A percentile compares a stretch with the other conserved stretches of the same genome.
Conservation (phyloP, 2,797 vertebrate species). For the Sebastes taczanowskii region DNA sequence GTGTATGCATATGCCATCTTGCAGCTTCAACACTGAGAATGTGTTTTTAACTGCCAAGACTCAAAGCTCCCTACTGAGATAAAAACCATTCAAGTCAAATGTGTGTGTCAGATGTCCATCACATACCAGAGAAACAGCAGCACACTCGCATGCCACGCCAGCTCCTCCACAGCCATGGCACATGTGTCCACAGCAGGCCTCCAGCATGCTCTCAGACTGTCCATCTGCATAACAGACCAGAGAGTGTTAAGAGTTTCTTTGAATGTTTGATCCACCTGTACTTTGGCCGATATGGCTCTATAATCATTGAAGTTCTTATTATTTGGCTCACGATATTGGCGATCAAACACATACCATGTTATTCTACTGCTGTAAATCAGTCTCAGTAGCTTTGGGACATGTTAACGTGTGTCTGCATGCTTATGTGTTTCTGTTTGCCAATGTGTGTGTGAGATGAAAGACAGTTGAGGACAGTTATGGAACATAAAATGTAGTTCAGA, state of each 20-base stretch:
- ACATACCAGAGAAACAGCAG: slow-evolving; percentile 6
- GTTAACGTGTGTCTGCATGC: neutral
- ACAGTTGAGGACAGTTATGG: slow-evolving; percentile 47
- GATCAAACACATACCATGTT: neutral
- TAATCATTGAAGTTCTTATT: neutral
- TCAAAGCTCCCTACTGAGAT: neutral
- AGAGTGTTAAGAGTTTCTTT: neutral
- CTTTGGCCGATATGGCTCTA: neutral
- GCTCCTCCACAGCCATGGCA: neutral
- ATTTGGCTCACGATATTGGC: neutral
- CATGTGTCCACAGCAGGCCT: slow-evolving; percentile 8
- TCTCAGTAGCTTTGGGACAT: neutral
- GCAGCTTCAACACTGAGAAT: neutral
- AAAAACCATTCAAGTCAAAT: slow-evolving; percentile 10
- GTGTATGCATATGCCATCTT: neutral
- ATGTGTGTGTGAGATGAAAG: slow-evolving; percentile 48
- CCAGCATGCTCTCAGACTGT: neutral
- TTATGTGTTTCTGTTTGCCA: neutral
- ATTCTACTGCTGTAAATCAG: neutral
- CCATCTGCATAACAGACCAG: slow-evolving; percentile 3
- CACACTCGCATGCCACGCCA: neutral
- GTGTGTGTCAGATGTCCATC: slow-evolving; percentile 9
- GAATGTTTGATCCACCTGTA: neutral
- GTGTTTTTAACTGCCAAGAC: neutral
- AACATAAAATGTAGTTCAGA: slow-evolving; percentile 63